Evolutionary conservation across 2,797 vertebrate species (phyloP).

Genomic region (Myotis daubentonii): DNA sequence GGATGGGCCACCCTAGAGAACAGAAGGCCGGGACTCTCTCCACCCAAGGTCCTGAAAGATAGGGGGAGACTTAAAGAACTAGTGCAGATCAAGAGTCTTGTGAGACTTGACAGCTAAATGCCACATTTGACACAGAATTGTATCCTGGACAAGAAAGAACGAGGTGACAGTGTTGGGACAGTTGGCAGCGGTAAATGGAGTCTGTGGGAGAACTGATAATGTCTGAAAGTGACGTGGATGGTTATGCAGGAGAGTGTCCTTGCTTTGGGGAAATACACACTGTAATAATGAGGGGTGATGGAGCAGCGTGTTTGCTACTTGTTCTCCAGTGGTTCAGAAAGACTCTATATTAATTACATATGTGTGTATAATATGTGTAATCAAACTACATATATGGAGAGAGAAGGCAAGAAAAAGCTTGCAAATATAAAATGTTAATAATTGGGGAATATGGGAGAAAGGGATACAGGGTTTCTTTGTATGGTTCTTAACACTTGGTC

Average conservation of each 20-base stretch:
- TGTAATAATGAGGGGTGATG: background rate
- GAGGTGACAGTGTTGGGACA: background rate
- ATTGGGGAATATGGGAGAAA: background rate
- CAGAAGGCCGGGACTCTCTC: background rate
- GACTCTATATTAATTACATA: background rate
- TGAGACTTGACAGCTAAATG: background rate
- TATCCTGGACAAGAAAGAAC: background rate
- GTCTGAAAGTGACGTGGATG: background rate
- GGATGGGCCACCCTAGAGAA: background rate
- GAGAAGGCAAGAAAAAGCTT: background rate
- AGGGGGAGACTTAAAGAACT: background rate
- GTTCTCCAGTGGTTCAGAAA: background rate
- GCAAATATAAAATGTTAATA: conserved; percentile 6
- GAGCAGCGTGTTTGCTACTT: background rate
- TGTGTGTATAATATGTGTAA: background rate
- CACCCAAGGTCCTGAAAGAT: background rate
- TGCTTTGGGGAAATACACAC: background rate
- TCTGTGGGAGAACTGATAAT: background rate
- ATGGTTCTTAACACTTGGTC: background rate
- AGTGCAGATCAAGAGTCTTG: background rate
- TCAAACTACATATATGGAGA: background rate
- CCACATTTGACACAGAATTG: background rate
- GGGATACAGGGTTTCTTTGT: background rate
- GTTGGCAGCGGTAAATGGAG: background rate
- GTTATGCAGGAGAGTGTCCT: background rate